These are phyloP conservation scores for Psylliodes chrysocephalus DNA, from an alignment of 2,888 invertebrate species.

Conservation along the genomic window DNA sequence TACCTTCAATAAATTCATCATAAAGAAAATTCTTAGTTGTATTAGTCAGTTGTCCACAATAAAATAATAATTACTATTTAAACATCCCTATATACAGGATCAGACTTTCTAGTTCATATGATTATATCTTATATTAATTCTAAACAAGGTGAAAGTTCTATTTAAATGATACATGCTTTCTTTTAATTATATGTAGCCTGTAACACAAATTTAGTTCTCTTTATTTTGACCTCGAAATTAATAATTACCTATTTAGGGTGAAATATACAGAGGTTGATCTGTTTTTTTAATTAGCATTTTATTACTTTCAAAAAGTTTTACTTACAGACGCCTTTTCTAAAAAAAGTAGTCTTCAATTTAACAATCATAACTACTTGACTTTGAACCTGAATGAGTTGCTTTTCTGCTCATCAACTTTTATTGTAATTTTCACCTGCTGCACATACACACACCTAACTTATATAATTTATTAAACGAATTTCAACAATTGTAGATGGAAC, in stretches of 20 bases:
- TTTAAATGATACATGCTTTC: constrained; percentile 12
- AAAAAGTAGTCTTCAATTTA: not conserved
- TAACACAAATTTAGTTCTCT: not conserved
- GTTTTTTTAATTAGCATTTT: not conserved
- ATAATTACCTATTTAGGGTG: constrained; percentile 16
- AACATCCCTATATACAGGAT: too few relatives aligned
- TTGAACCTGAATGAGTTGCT: constrained; percentile 39
- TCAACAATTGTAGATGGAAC: not conserved
- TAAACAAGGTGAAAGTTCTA: not conserved
- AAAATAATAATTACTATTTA: too few relatives aligned
- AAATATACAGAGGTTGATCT: not conserved
- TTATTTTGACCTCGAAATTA: constrained; percentile 19
- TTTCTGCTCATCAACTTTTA: constrained; percentile 25
- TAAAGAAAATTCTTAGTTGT: too few relatives aligned
- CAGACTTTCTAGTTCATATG: too few relatives aligned
- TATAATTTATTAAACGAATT: not conserved
- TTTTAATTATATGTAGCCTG: not conserved
- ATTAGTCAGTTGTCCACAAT: too few relatives aligned
- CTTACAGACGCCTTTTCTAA: constrained; percentile 18
- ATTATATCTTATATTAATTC: not conserved
- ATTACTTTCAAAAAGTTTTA: too few relatives aligned
- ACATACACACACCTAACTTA: not conserved
- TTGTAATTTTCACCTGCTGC: constrained; percentile 7
- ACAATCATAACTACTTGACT: constrained; percentile 33
- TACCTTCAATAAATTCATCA: not conserved